These are phyloP conservation scores for Sorex araneus DNA, from an alignment of 2,113 vertebrate genomes.

Conservation along the genomic window DNA sequence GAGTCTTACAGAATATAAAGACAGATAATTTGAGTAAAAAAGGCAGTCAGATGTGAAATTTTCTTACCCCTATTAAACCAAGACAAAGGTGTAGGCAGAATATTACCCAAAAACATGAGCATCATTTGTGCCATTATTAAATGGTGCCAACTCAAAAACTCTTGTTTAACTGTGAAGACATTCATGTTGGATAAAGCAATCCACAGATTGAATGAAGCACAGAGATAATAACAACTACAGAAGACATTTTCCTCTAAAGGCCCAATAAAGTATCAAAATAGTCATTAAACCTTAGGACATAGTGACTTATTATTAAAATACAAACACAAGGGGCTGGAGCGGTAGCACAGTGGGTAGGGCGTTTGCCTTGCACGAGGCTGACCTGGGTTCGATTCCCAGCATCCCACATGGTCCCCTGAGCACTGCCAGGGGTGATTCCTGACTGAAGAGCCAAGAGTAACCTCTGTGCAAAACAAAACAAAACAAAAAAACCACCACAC, in stretches of 20 bases:
- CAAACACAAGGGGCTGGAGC: no score
- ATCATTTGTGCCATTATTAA: background rate
- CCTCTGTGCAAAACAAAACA: no score
- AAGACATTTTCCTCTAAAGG: constrained; percentile 16
- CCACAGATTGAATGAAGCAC: background rate
- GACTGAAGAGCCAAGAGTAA: no score
- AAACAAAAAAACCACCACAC: no score
- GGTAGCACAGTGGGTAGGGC: no score
- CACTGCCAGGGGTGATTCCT: no score
- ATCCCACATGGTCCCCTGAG: no score
- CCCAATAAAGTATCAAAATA: background rate
- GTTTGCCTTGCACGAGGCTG: no score
- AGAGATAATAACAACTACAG: constrained; percentile 26
- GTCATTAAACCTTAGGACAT: background rate
- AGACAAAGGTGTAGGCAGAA: background rate
- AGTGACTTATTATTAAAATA: constrained; percentile 36
- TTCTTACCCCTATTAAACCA: background rate
- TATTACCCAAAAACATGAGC: background rate
- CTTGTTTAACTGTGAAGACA: background rate
- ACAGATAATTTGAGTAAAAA: constrained; percentile 43
- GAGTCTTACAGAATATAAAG: background rate
- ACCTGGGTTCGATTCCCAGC: no score
- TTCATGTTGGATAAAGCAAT: background rate
- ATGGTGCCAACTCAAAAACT: background rate
- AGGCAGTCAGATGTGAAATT: background rate